phyloP scores from a whole-genome alignment of 2,888 invertebrate genomes.

The Drosophila mimetica region DNA sequence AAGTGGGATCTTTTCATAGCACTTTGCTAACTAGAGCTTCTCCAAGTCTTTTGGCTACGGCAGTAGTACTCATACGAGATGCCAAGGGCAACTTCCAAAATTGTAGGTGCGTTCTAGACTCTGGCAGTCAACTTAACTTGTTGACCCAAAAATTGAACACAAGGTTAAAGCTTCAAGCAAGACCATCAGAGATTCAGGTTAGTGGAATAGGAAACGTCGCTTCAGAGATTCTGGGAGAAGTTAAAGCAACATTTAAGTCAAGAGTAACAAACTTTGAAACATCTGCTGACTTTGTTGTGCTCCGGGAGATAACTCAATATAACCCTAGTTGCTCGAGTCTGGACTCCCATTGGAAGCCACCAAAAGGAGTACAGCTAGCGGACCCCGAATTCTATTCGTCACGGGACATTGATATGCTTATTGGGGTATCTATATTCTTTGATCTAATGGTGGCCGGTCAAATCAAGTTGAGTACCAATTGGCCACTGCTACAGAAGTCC shows the following conservation, averaged over 20 bases:
- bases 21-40: neutral
- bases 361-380: neutral
- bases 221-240: neutral
- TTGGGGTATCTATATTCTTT: no score
- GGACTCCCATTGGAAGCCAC: neutral
- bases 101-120: neutral
- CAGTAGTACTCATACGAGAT: neutral
- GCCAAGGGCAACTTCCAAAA: no score
- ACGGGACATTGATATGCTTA: no score
- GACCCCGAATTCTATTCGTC: no score
- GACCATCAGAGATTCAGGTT: neutral
- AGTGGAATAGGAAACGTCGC: neutral
- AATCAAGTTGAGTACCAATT: no score
- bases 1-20: neutral
- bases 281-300: neutral
- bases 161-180: neutral
- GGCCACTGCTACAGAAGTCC: no score
- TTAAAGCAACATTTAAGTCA: slow-evolving; percentile 2
- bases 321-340: neutral
- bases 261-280: neutral
- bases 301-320: neutral
- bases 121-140: neutral
- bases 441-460: no score
- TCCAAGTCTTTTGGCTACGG: neutral
- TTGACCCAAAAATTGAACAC: neutral